These are phyloP conservation scores for Podotricha telesiphe DNA, from an alignment of 2,888 invertebrate genomes.

Conservation along the genomic window DNA sequence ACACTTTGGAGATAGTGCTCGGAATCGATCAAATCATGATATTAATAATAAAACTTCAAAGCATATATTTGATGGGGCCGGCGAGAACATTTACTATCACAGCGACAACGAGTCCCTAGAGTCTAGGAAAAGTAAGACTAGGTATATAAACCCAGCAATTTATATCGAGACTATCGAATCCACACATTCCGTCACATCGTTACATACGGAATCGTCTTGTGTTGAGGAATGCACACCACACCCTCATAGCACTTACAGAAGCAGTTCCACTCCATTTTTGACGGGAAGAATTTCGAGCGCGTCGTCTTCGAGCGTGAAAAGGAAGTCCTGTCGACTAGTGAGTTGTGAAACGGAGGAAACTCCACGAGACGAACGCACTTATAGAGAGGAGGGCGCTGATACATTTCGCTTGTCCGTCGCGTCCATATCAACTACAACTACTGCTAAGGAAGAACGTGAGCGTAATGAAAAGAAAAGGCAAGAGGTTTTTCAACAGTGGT, in stretches of 20 bases:
- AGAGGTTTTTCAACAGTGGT: constrained; percentile 73
- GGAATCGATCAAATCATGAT: constrained; percentile 55
- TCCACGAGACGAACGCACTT: constrained; percentile 64
- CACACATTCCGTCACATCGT: constrained; percentile 71
- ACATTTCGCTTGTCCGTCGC: constrained; percentile 76
- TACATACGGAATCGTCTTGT: constrained; percentile 62
- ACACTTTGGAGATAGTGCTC: constrained; percentile 70
- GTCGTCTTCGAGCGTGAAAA: constrained; percentile 67
- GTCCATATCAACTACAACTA: constrained; percentile 72
- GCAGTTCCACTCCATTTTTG: constrained; percentile 73
- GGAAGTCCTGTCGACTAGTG: constrained; percentile 68
- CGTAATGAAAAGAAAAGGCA: constrained; percentile 68
- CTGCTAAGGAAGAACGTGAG: constrained; percentile 76
- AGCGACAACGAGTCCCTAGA: constrained; percentile 73
- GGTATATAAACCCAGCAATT: constrained; percentile 85
- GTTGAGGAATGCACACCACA: constrained; percentile 73
- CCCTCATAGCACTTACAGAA: constrained; percentile 72
- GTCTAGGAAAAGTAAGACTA: constrained; percentile 72
- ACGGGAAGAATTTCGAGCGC: constrained; percentile 66
- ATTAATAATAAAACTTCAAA: constrained; percentile 58
- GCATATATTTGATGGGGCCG: constrained; percentile 75
- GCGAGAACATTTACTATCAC: constrained; percentile 71
- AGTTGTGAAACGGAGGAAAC: constrained; percentile 54
- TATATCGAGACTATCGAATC: constrained; percentile 80
- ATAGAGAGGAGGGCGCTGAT: constrained; percentile 70